phyloP scores from a whole-genome alignment of 2,888 invertebrate species.

The Sussaba pulchella region DNA sequence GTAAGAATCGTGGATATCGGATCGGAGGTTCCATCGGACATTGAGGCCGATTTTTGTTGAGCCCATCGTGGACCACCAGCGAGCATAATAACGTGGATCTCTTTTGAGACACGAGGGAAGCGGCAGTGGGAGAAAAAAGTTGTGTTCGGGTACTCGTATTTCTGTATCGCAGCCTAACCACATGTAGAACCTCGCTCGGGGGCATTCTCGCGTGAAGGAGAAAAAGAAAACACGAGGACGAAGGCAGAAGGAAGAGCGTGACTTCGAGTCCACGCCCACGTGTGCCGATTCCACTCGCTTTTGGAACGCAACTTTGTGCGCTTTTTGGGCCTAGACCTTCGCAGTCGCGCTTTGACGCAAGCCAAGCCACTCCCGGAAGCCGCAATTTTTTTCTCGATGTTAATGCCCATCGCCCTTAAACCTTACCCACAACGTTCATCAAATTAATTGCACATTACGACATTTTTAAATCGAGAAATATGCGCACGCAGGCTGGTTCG shows the following conservation, averaged over 20 bases:
- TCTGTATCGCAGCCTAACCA: constrained; percentile 48
- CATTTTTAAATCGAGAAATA: no score
- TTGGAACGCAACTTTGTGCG: constrained; percentile 61
- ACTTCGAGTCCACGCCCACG: constrained; percentile 66
- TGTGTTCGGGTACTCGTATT: constrained; percentile 58
- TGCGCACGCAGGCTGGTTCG: no score
- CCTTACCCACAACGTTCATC: no score
- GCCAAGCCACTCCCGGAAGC: neutral
- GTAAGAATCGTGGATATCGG: constrained; percentile 15
- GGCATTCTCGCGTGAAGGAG: constrained; percentile 63
- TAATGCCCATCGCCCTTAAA: neutral
- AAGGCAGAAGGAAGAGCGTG: constrained; percentile 59
- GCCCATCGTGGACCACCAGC: constrained; percentile 48
- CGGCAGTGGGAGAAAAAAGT: constrained; percentile 31
- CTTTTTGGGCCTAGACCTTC: constrained; percentile 42
- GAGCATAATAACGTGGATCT: constrained; percentile 25
- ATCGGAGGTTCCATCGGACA: constrained; percentile 11
- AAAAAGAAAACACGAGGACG: constrained; percentile 38
- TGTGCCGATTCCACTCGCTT: constrained; percentile 61
- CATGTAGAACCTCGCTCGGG: constrained; percentile 55
- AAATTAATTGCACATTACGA: no score
- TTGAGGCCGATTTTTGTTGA: constrained; percentile 29
- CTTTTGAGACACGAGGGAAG: neutral
- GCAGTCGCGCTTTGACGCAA: neutral
- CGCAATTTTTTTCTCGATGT: constrained; percentile 1